phyloP scores from a whole-genome alignment of 2,888 invertebrate species.

The Zhengitettix transpicula region DNA sequence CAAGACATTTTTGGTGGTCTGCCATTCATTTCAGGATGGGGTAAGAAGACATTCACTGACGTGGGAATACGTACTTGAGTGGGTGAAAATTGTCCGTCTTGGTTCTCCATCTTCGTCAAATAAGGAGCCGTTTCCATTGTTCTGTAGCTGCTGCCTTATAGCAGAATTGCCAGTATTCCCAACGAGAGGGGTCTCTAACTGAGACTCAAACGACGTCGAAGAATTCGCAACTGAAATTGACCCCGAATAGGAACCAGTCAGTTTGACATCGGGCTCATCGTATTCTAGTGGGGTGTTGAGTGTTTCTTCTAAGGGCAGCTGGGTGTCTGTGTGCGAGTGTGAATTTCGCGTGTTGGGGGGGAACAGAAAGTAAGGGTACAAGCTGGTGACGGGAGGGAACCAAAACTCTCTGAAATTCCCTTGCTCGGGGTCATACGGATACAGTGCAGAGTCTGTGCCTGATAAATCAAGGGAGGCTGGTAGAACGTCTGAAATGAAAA shows the following conservation, averaged over 20 bases:
- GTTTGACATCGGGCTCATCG: constrained; percentile 18
- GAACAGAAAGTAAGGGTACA: constrained; percentile 42
- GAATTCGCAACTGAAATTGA: constrained; percentile 41
- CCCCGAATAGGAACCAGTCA: constrained; percentile 20
- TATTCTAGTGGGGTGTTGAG: constrained; percentile 23
- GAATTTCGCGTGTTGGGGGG: constrained; percentile 26
- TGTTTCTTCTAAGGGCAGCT: constrained; percentile 27
- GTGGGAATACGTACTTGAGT: constrained; percentile 12
- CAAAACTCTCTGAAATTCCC: constrained; percentile 37
- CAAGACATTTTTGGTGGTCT: neutral
- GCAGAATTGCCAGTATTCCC: constrained; percentile 29
- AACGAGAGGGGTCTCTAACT: constrained; percentile 40
- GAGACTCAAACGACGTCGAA: constrained; percentile 36
- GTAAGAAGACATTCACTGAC: too few species aligned
- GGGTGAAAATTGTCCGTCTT: constrained; percentile 11
- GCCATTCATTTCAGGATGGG: too few species aligned
- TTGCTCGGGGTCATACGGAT: constrained; percentile 34
- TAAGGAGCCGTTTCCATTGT: constrained; percentile 14
- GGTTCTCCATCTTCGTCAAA: constrained; percentile 12
- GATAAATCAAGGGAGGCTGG: constrained; percentile 33
- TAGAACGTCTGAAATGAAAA: constrained; percentile 40
- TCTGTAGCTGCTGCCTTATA: constrained; percentile 33
- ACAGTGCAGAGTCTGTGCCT: constrained; percentile 39
- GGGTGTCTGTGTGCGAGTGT: constrained; percentile 17
- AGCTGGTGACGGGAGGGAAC: constrained; percentile 34